Percentiles rank a stretch among this genome's conserved stretches.
Conservation (phyloP, 2,888 invertebrate genomes). For the Leptopterna dolabrata region DNA sequence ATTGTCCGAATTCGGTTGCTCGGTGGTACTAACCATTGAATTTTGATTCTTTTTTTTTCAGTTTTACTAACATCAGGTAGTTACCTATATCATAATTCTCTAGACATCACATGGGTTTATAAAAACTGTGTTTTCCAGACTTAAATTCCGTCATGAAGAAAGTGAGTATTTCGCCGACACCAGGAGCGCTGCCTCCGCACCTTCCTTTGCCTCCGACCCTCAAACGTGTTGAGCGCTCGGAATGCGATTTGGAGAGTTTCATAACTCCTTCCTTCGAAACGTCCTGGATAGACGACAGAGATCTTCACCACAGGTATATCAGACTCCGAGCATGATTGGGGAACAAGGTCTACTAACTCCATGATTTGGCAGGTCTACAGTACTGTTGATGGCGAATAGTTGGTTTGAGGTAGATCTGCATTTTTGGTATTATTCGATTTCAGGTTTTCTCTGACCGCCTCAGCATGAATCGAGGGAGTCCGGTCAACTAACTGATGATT, state of each 20-base stretch:
- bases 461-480: too few species aligned
- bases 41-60: too few species aligned
- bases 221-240: conserved; percentile 66
- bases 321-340: not conserved
- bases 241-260: conserved; percentile 71
- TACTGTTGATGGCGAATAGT: too few species aligned
- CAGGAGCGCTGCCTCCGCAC: conserved; percentile 12
- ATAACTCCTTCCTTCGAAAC: conserved; percentile 68
- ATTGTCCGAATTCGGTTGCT: too few species aligned
- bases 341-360: not conserved
- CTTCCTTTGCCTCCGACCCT: conserved; percentile 34
- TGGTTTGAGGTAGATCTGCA: too few species aligned
- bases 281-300: conserved; percentile 72
- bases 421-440: too few species aligned
- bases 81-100: too few species aligned
- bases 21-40: too few species aligned
- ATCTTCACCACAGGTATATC: conserved; percentile 72
- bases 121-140: not conserved
- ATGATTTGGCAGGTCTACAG: too few species aligned
- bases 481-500: too few species aligned
- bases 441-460: too few species aligned
- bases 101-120: not conserved
- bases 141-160: conserved; percentile 24
- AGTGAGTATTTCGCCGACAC: conserved; percentile 40
- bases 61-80: too few species aligned